Conservation (phyloP, 2,888 invertebrate species). For the Hedya salicella region DNA sequence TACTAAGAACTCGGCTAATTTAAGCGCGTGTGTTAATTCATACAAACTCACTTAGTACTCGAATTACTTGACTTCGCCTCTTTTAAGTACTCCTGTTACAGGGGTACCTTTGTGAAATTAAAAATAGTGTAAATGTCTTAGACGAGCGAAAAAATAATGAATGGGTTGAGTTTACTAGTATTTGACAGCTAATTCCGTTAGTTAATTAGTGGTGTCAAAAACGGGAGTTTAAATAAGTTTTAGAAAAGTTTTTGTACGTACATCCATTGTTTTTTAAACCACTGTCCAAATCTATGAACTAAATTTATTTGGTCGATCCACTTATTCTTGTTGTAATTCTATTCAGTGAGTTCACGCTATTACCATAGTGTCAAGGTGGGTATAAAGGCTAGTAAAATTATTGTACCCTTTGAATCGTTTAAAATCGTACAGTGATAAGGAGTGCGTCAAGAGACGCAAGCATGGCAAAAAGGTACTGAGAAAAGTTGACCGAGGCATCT, state of each 20-base stretch:
- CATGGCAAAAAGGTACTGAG: no score
- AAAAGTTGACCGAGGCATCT: no score
- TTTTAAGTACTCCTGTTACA: constrained; percentile 66
- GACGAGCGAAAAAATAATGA: constrained; percentile 52
- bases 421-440: no score
- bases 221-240: constrained; percentile 20
- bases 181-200: constrained; percentile 60
- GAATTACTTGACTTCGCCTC: constrained; percentile 72
- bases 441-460: no score
- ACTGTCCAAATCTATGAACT: constrained; percentile 9
- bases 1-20: constrained; percentile 43
- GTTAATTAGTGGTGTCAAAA: constrained; percentile 68
- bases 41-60: constrained; percentile 70
- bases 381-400: no score
- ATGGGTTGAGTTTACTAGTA: constrained; percentile 55
- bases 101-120: constrained; percentile 65
- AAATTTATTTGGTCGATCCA: no score
- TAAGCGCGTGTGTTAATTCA: constrained; percentile 53
- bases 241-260: constrained; percentile 11
- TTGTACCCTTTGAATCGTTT: no score
- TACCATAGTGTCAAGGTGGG: no score
- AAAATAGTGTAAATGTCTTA: constrained; percentile 70
- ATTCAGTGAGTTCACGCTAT: no score
- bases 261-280: constrained; percentile 7
- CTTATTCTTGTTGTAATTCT: no score